Base-by-base conservation (phyloP, 2,888 invertebrate species). In the Cotesia congregata region DNA sequence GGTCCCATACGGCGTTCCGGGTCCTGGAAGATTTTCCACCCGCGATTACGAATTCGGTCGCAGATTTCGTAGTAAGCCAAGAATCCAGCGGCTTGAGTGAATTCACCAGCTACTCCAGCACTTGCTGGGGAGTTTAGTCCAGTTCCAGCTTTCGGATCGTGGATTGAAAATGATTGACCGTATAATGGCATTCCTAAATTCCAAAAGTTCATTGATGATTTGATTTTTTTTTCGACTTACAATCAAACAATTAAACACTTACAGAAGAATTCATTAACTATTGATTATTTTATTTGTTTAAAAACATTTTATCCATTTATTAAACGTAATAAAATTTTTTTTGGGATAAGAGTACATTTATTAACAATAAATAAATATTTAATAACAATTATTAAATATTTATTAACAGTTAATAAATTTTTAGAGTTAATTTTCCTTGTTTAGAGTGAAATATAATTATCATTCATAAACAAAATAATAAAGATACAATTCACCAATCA, bases 1-100 rank as follows among this genome's bases (percentile, higher is more conserved):
- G 97, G 97, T 4, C 97, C 97, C 93, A 97, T 95, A 69, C 96
- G 91, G 12, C 93, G 91, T 71, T 93, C 90, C 0, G 94, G 92
- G 86, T 97, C 96, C 85, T 95, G 93, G 0, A 96, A 94, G 0
- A 96, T 93, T 3, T 92, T 94, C 95, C 96, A 96, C 1, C 94
- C 95, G 76, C 93, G 93, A 80, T 93, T 93, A 80, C 92, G 93
- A 9, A 97, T 91, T 78, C 95, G 93, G 81, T 96, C 94, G 86
- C 97, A 97, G 83, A 97, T 96, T 93, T 97, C 97, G 87, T 97
- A 97, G 85, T 97, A 97, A 0, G 97, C 93, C 72, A 97, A 90
- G 88, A 97, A 97, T 38, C 97, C 97, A 50, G 95, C 94, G 62
- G 96, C 95, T 86, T 93, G 90, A 0, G 97, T 97, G 83, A 93